A percentile compares a stretch with the other conserved stretches of the same genome.
phyloP scores from a whole-genome alignment of 2,113 vertebrate species.

The Coptodon bakossiorum region DNA sequence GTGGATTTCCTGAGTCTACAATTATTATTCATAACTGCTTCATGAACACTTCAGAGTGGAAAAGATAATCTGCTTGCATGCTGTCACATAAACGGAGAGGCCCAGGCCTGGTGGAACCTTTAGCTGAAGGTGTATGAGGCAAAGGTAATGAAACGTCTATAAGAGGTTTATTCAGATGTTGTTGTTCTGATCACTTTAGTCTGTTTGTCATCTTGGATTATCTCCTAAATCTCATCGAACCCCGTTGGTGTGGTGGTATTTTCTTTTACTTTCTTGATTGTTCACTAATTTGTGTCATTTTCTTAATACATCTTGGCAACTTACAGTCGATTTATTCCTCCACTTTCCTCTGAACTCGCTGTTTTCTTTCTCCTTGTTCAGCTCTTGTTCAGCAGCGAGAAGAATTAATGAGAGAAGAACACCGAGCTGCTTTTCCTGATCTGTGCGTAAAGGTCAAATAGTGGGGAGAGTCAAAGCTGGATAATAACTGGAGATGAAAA shows the following conservation, averaged over 20 bases:
- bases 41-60: neutral
- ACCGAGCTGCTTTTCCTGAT: neutral
- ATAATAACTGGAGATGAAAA: neutral
- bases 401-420: neutral
- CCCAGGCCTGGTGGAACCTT: neutral
- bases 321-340: neutral
- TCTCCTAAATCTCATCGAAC: neutral
- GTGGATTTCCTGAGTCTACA: neutral
- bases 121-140: neutral
- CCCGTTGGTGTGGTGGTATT: neutral
- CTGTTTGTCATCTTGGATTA: neutral
- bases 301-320: neutral
- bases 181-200: neutral
- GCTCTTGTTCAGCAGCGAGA: neutral
- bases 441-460: neutral
- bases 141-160: neutral
- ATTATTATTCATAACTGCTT: neutral
- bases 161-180: neutral
- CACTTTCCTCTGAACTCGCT: neutral
- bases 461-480: neutral
- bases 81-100: neutral
- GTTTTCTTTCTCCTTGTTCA: neutral
- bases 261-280: neutral
- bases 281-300: neutral
- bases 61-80: fast-evolving